Evolutionary conservation across 2,888 invertebrate species (phyloP).

Genomic region (Drosophila mettleri): DNA sequence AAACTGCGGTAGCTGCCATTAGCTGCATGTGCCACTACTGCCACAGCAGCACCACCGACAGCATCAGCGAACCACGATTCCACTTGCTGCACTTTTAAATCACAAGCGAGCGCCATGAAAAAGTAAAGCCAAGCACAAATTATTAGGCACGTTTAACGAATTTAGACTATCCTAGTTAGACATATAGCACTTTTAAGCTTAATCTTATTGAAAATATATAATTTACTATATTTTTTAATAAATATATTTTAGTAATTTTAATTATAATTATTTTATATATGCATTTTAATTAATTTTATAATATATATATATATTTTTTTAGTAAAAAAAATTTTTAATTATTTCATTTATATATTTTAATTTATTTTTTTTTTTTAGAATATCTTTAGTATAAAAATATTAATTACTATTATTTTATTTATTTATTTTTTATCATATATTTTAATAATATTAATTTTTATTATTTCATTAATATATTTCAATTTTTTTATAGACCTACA

Average conservation of each 20-base stretch:
- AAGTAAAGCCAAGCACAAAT: neutral
- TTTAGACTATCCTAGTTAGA: neutral
- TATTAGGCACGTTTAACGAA: neutral
- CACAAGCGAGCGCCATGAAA: constrained; percentile 26
- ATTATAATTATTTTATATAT: too few species aligned
- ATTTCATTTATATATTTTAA: too few species aligned
- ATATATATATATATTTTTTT: neutral
- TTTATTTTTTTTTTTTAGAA: too few species aligned
- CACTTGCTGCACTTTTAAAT: constrained; percentile 53
- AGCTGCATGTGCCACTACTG: constrained; percentile 67
- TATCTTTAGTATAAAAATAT: too few species aligned
- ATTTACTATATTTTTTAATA: neutral
- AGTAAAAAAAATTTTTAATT: too few species aligned
- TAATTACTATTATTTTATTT: too few species aligned
- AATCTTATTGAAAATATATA: too few species aligned
- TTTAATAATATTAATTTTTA: too few species aligned
- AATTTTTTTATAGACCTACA: neutral
- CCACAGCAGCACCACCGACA: constrained; percentile 14
- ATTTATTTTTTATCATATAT: too few species aligned
- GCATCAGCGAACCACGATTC: constrained; percentile 1
- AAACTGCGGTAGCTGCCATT: constrained; percentile 53
- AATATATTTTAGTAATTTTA: too few species aligned
- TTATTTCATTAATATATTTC: too few species aligned
- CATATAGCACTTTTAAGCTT: neutral
- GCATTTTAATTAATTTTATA: neutral